These are phyloP conservation scores for Geophilus truncorum DNA, from an alignment of 2,888 invertebrate genomes.

Conservation along the genomic window DNA sequence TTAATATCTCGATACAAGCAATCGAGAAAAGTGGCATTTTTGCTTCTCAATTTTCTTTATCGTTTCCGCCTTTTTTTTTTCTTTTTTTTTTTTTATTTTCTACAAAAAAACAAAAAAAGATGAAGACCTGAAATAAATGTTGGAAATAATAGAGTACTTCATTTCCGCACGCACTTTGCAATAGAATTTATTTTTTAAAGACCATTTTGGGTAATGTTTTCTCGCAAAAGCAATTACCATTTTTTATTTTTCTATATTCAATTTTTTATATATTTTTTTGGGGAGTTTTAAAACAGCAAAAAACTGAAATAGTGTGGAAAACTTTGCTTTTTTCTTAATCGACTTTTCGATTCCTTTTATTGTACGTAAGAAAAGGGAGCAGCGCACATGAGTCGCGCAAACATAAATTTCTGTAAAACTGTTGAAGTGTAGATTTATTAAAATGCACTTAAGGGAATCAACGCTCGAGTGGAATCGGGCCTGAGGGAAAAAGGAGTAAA, in stretches of 20 bases:
- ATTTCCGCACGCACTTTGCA: neutral
- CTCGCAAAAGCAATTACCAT: neutral
- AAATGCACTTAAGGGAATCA: conserved; percentile 27
- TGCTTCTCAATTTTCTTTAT: neutral
- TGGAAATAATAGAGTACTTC: neutral
- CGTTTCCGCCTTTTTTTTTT: neutral
- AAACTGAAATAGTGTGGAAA: neutral
- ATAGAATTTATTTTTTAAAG: neutral
- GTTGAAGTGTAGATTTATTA: conserved; percentile 22
- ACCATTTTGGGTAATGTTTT: neutral
- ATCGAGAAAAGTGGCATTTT: neutral
- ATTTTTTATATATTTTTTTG: too few relatives aligned
- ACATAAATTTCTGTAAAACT: neutral
- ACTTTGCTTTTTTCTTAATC: conserved; percentile 27
- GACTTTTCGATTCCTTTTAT: neutral
- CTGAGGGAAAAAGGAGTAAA: conserved; percentile 1
- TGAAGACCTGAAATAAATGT: neutral
- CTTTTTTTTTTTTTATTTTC: neutral
- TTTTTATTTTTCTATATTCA: too few relatives aligned
- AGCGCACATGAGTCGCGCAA: neutral
- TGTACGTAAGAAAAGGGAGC: neutral
- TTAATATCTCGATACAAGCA: neutral
- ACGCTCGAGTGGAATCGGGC: neutral
- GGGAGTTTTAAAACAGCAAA: neutral
- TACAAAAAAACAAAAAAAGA: too few relatives aligned